Base-by-base conservation (phyloP, 2,113 vertebrate species). In the Steatornis caripensis region DNA sequence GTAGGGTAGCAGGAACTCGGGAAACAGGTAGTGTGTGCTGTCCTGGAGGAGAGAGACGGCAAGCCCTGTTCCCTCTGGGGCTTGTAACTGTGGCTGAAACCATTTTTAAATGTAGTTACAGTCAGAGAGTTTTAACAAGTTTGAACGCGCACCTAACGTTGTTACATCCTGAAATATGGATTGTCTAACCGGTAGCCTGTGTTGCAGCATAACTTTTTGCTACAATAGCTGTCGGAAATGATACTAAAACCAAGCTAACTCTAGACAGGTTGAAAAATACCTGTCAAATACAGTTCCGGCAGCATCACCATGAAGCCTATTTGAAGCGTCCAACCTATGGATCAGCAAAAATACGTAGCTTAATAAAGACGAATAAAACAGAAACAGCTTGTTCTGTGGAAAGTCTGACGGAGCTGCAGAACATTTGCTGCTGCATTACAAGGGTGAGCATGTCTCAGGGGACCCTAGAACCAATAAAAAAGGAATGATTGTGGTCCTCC, bases 21-120 rank as follows among this genome's bases (percentile, higher is more conserved):
- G 90, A 83, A 91, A 82, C 90, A 88, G 93, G 90, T 85, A 96
- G 66, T 1, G 49, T 29, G 78, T 43, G 74, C 75, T 80, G 57
- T 86, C 91, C 93, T 93, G 75, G 41, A 96, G 92, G 87, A 93
- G 54, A 3, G 7, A 94, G 45, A 60, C 32, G 1, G 78, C 90
- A 79, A 91, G 82, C 78, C 58, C 53, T 32, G 16, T 55, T 95
- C 84, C 91, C 95, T 83, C 79, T 82, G 87, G 89, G 93, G 66
- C 85, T 90, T 97, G 87, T 90, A 93, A 90, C 82, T 29, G 29
- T 16, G 78, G 70, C 75, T 26, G 2, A 68, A 85, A 77, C 61
- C 82, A 93, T 91, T 93, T 96, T 96, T 94, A 94, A 93, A 77
- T 37, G 84, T 89, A 84, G 83, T 93, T 90, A 93, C 20, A 92